A percentile compares a stretch with the other conserved stretches of the same genome.
These are phyloP conservation scores for Rhadina sibilatrix DNA, from an alignment of 2,113 vertebrate species.

Conservation along the genomic window DNA sequence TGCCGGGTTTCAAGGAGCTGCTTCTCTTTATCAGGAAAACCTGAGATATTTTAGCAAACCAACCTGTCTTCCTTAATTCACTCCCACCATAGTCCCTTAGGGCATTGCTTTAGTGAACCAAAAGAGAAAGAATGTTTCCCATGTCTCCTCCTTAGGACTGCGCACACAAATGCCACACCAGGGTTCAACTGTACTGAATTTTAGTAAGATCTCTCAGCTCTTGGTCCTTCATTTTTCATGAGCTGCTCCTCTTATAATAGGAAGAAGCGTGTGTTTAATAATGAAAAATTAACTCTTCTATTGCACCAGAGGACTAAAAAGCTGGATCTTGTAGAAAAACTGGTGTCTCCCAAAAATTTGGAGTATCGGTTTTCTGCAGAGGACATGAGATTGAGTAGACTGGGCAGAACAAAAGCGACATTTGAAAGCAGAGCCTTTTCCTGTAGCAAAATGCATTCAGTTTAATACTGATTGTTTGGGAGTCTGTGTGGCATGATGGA, in stretches of 20 bases:
- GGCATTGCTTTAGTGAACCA: neutral
- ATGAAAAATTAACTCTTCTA: neutral
- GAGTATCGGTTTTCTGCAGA: neutral
- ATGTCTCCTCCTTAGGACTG: neutral
- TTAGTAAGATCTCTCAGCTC: neutral
- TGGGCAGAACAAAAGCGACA: neutral
- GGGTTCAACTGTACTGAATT: neutral
- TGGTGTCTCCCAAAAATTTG: neutral
- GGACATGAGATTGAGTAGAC: too few relatives aligned
- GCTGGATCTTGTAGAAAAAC: neutral
- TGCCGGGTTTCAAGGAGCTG: neutral
- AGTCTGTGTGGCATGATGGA: neutral
- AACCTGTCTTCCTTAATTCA: neutral
- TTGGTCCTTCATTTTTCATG: neutral
- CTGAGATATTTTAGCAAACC: neutral
- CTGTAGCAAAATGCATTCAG: neutral
- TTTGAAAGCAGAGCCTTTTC: neutral
- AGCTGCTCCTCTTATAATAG: neutral
- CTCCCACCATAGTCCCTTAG: neutral
- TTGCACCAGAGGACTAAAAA: neutral
- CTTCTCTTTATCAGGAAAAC: neutral
- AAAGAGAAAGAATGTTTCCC: neutral
- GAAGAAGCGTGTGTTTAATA: neutral
- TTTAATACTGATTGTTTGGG: neutral
- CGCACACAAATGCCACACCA: neutral